Evolutionary conservation across 2,888 invertebrate genomes (phyloP).

Genomic region (Psylliodes chrysocephalus): DNA sequence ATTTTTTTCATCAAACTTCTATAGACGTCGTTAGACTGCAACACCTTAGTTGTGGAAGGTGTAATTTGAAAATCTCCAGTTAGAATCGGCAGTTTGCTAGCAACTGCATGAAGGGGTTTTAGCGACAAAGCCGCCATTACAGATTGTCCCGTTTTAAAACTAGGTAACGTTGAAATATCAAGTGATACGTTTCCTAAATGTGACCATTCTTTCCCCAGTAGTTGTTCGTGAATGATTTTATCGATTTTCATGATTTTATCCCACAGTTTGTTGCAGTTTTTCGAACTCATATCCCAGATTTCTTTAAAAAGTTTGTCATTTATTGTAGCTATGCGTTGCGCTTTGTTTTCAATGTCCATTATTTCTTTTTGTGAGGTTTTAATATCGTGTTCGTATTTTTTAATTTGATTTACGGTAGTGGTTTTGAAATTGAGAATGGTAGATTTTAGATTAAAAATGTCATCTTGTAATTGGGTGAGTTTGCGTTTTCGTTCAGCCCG

Average conservation of each 20-base stretch:
- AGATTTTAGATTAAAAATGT: constrained; percentile 72
- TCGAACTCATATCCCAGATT: constrained; percentile 72
- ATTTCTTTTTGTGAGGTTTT: constrained; percentile 74
- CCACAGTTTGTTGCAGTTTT: constrained; percentile 65
- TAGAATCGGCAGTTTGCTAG: background rate
- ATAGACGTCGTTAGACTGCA: background rate
- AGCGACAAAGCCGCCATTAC: too few species aligned
- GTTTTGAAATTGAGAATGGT: constrained; percentile 75
- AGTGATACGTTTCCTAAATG: constrained; percentile 62
- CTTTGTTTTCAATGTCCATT: constrained; percentile 76
- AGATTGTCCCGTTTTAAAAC: constrained; percentile 49
- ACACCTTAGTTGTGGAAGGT: background rate
- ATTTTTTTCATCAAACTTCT: constrained; percentile 26
- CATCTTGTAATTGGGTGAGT: constrained; percentile 80
- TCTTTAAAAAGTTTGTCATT: constrained; percentile 73
- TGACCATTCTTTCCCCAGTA: constrained; percentile 70
- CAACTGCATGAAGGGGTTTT: too few species aligned
- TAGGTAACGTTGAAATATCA: constrained; percentile 64
- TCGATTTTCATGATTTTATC: constrained; percentile 70
- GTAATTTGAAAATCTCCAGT: background rate
- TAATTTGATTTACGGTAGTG: constrained; percentile 73
- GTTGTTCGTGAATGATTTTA: constrained; percentile 71
- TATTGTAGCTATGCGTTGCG: constrained; percentile 70
- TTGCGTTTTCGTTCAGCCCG: constrained; percentile 82
- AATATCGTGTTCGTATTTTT: constrained; percentile 75